Base-by-base conservation (phyloP, 2,113 vertebrate species). In the Neolamprologus falcicula region DNA sequence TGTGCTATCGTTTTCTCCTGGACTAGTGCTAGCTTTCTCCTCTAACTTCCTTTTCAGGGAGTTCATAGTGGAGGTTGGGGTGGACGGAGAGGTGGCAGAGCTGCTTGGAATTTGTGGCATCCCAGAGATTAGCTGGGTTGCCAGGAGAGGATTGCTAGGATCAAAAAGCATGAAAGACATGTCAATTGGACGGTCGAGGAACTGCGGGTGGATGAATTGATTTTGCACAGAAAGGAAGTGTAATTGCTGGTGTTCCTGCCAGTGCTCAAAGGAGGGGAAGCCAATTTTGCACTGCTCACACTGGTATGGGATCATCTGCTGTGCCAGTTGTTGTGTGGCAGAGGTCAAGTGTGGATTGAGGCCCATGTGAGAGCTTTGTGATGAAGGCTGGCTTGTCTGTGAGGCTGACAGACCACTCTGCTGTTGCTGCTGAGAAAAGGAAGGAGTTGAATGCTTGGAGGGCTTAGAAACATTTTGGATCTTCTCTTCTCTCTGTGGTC, bases 101-200 rank as follows among this genome's bases (percentile, higher is more conserved):
- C 97, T 98, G 47, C 97, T 96, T 26, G 98, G 97, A 87, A 99
- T 98, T 96, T 99, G 98, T 47, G 98, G 97, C 87, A 99, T 97
- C 90, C 98, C 98, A 52, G 98, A 98, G 9, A 99, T 97, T 88
- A 99, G 96, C 93, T 99, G 98, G 93, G 98, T 98, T 1, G 98
- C 97, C 87, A 99, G 94, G 14, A 99, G 97, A 37, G 98, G 98
- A 95, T 99, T 99, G 93, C 97, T 98, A 71, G 99, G 98, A 92
- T 99, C 99, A 93, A 99, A 99, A 57, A 99, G 97, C 98, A 99
- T 99, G 95, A 99, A 99, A 9, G 99, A 96, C 98, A 99, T 98
- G 94, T 99, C 98, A 92, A 99, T 96, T 21, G 98, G 96, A 83
- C 98, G 97, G 93, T 99, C 99, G 82, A 99, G 92, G 93, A 99